Evolutionary conservation across 2,113 vertebrate species (phyloP), one percentile per base, ranked within the genome.

Genomic region (Leptobrachium leishanense): DNA sequence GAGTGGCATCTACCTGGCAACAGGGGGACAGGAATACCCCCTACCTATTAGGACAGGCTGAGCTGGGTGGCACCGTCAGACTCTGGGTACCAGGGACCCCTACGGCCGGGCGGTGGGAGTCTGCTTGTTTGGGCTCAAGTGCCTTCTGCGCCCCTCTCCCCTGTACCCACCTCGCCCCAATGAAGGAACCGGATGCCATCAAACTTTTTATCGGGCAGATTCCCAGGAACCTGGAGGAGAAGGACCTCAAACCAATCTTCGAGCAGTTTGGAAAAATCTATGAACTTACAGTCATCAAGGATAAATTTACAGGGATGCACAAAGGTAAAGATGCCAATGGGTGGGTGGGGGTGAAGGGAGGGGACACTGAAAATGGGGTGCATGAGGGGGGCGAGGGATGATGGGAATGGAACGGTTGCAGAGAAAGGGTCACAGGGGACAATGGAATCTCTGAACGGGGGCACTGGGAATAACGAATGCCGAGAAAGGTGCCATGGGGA

Each of bases 141-240:
- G 68, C 77, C 57, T 72, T 71, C 40, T 31, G 57, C 55, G 57
- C 67, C 84, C 86, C 82, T 81, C 70, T 77, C 75, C 84, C 83
- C 82, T 83, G 86, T 89, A 87, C 87, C 90, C 77, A 82, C 86
- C 85, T 89, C 91, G 89, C 92, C 90, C 89, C 84, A 84, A 97
- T 98, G 96, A 97, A 97, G 95, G 95, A 98, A 85, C 94, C 95
- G n/a, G 96, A 97, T 87, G 96, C 96, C 83, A 97, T 98, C 90
- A 98, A 98, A 92, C 93, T 97, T 83, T 98, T 98, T 85, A 94
- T 98, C 86, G 96, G 96, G 85, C 96, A 98, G 90, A 98, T 98
- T 88, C 96, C 96, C 76, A 91, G 95, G 85, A 95, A 96, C 88
- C 93, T 97, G 89, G 95, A 97, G 84, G 96, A 97, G 87, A 96